phyloP scores from a whole-genome alignment of 2,113 vertebrate species.

The Pogona vitticeps region DNA sequence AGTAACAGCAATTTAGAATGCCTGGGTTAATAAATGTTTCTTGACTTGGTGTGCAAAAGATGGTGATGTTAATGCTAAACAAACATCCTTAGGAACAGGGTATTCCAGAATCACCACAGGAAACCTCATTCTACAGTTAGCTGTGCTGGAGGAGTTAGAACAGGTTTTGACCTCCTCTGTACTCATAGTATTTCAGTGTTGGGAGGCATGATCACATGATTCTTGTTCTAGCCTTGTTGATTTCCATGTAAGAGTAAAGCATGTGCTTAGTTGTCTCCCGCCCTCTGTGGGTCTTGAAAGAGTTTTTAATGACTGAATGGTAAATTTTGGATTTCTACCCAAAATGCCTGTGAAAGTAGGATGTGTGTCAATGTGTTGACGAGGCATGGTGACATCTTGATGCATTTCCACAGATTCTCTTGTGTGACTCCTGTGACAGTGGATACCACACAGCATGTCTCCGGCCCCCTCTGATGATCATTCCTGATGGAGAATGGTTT shows the following conservation, averaged over 20 bases:
- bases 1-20: too few species aligned
- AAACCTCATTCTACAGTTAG: background rate
- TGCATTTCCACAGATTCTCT: slow-evolving; percentile 84
- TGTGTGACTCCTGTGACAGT: slow-evolving; percentile 94
- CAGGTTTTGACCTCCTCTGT: background rate
- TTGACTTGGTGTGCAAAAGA: too few species aligned
- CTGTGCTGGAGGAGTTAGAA: background rate
- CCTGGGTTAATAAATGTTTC: too few species aligned
- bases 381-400: background rate
- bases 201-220: background rate
- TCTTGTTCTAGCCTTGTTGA: background rate
- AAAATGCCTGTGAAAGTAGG: background rate
- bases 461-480: slow-evolving; percentile 94
- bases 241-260: background rate
- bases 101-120: too few species aligned
- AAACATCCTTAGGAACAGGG: too few species aligned
- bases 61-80: too few species aligned
- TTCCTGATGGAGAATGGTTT: slow-evolving; percentile 98
- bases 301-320: background rate
- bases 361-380: background rate
- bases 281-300: background rate
- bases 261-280: background rate
- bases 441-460: slow-evolving; percentile 97
- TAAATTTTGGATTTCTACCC: too few species aligned
- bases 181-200: background rate